Evolutionary conservation across 2,113 vertebrate species (phyloP), one percentile per base, ranked within the genome.

Genomic region (Notiomystis cincta): DNA sequence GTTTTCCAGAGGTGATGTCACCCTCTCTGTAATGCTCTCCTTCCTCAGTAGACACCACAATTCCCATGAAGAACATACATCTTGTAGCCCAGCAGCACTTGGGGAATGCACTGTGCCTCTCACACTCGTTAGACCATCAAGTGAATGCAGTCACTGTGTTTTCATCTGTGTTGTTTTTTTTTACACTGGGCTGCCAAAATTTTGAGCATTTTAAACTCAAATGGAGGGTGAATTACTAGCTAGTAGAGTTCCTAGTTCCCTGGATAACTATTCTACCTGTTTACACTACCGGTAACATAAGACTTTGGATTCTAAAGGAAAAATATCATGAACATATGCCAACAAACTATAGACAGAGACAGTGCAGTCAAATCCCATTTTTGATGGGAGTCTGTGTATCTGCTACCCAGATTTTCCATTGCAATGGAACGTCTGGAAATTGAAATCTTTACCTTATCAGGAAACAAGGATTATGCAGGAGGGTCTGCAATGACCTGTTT

Each of bases 1-100:
- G 48, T 51, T 82, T 92, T 84, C 69, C 83, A 84, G 93, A n/a
- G 53, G 45, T 97, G 96, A 96, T 87, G 82, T 93, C 91, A 96
- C 50, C 16, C 40, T 77, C 65, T 81, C 64, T 78, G 60, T 77
- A 92, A 94, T 75, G 60, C 67, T 94, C 40, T 87, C 31, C 62
- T 91, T 87, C 48, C 90, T 89, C 6, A 1, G 81, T 33, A 93
- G 72, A 71, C 67, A 56, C 93, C 89, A 89, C 92, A 95, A 15
- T 90, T 97, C 82, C 91, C 89, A 57, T 67, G 85, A 83, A 90
- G 5, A 44, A 7, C 30, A 27, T 67, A 38, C 15, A 51, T 90
- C 76, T 89, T 25, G 8, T 33, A 80, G 44, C 60, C 69, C 48
- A 53, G 40, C 33, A 87, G 82, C 65, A 22, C 40, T 33, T 50